These are phyloP conservation scores for Nesogale talazaci DNA, from an alignment of 2,113 vertebrate genomes.

Conservation along the genomic window DNA sequence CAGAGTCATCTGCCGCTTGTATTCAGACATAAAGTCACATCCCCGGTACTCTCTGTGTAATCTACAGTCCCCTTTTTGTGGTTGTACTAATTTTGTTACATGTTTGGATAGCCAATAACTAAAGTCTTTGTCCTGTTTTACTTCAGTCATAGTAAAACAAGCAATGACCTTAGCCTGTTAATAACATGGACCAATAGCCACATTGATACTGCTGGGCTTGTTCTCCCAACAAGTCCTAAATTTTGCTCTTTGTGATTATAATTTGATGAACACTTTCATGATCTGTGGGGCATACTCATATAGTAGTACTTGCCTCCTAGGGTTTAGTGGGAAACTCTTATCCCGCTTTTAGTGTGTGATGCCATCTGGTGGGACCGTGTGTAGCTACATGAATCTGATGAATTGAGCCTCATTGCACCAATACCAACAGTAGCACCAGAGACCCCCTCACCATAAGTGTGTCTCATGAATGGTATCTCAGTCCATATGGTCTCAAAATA, in stretches of 20 bases:
- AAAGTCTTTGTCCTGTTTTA: not conserved
- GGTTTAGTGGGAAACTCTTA: not conserved
- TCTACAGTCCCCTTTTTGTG: not conserved
- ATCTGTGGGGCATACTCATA: not conserved
- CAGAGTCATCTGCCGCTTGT: not conserved
- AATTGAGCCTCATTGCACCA: too few species aligned
- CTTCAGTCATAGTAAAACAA: not conserved
- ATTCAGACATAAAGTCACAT: not conserved
- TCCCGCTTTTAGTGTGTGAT: not conserved
- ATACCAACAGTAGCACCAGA: too few species aligned
- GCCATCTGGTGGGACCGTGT: not conserved
- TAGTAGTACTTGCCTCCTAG: not conserved
- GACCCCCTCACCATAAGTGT: too few species aligned
- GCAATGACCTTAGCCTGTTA: not conserved
- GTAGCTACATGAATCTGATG: too few species aligned
- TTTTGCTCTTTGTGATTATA: not conserved
- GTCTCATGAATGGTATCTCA: too few species aligned
- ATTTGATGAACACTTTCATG: not conserved
- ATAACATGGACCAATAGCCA: not conserved
- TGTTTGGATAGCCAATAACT: not conserved
- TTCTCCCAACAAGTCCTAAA: not conserved
- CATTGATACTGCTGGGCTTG: not conserved
- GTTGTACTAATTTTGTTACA: not conserved
- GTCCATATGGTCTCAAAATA: too few species aligned
- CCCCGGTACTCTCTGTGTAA: not conserved